Conservation (phyloP, 2,113 vertebrate species). For the Ceyx melanurus region DNA sequence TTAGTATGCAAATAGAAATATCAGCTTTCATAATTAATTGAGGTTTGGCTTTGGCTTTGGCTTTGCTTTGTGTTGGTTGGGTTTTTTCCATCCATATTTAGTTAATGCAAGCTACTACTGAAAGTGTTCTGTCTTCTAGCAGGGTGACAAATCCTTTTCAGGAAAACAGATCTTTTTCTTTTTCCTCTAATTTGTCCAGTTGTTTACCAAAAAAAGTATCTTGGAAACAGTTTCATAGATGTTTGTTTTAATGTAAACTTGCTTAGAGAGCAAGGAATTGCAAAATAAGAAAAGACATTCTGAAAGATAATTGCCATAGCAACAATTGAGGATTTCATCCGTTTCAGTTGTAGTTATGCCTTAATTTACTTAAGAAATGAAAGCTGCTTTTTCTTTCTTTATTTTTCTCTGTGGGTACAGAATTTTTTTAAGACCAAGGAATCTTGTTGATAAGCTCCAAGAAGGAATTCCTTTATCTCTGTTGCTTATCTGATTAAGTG, state of each 20-base stretch:
- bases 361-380: background rate
- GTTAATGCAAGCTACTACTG: background rate
- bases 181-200: background rate
- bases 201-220: background rate
- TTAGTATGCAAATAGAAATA: too few species aligned
- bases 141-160: background rate
- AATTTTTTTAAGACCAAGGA: background rate
- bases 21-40: too few species aligned
- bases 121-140: background rate
- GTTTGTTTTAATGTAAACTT: background rate
- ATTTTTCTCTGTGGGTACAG: background rate
- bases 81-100: background rate
- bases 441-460: background rate
- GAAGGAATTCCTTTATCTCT: background rate
- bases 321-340: background rate
- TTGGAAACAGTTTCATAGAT: rapidly evolving
- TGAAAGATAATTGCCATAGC: background rate
- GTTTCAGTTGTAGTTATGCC: background rate
- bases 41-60: too few species aligned
- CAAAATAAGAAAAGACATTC: background rate
- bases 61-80: too few species aligned
- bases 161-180: background rate
- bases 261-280: background rate
- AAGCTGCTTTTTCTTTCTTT: background rate
- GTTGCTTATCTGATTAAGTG: background rate